Evolutionary conservation across 1,140 invertebrate genomes (phyloP), one percentile per base, ranked within the genome.

Genomic region (Hyles euphorbiae): DNA sequence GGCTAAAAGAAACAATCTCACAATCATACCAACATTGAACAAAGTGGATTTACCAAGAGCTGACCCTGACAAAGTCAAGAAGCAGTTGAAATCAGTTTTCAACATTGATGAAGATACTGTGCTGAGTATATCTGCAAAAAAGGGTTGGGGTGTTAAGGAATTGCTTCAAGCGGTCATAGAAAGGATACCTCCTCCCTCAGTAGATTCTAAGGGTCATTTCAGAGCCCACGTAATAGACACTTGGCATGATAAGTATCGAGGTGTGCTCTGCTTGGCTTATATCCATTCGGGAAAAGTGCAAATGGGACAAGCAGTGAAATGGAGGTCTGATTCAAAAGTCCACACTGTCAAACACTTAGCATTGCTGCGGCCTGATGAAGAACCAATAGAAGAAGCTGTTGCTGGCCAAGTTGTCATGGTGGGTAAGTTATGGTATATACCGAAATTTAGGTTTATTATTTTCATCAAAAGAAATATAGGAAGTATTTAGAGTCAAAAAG

Each of bases 31-130:
- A 5, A 96, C 98, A 1, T 90, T 99, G 3, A 99, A 99, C 84
- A 99, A 99, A 91, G 96, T 99, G 58, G 98, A 99, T 87, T 91
- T 99, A 49, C 97, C 97, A 74, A 92, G 94, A 85, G 97, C 98
- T 0, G 90, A 98, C 83, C 96, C 97, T 6, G 95, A 96, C 0
- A 90, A 89, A 67, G 96, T 97, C 0, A 91, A 91, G 53, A 85
- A 92, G 40, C 97, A 99, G 81, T 78, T 99, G 63, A 87, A 94
- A 54, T 92, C 90, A n/a, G 78, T 99, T 8, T 98, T 99, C 89
- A 94, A 94, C 53, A 95, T 99, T 64, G 90, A 95, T 4, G 86
- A 92, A 3, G 76, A 93, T 2, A 91, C 93, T 53, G 81, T 88
- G 22, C 67, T 91, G 36, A 84, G 92, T 89, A 92, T 94, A 87